Evolutionary conservation across 2,888 invertebrate genomes (phyloP).

Genomic region (Venustoraphidia nigricollis): DNA sequence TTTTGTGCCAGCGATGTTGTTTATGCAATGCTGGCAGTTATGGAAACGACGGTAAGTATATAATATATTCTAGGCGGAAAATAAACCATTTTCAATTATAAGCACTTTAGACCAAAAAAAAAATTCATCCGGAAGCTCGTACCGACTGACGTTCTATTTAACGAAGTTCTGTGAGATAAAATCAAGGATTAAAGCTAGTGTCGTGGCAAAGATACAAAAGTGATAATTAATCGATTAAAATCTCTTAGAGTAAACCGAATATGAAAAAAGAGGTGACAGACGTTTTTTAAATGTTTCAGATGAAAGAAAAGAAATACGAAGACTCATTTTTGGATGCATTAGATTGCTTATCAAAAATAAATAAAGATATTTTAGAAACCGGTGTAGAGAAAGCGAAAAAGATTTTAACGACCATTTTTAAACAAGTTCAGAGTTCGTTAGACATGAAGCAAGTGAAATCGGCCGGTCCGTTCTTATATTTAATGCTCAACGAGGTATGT

Average conservation of each 20-base stretch:
- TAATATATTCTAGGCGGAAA: too few relatives aligned
- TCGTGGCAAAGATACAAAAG: too few relatives aligned
- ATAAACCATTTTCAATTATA: too few relatives aligned
- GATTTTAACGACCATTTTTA: constrained; percentile 50
- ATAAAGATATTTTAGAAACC: constrained; percentile 39
- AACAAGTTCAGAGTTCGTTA: constrained; percentile 63
- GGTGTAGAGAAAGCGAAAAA: constrained; percentile 58
- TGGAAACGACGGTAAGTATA: constrained; percentile 50
- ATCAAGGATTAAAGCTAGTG: too few relatives aligned
- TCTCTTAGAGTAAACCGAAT: too few relatives aligned
- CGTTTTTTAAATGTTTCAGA: constrained; percentile 22
- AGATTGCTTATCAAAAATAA: constrained; percentile 47
- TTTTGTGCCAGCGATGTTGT: constrained; percentile 74
- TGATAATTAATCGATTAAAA: too few relatives aligned
- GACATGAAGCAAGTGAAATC: constrained; percentile 67
- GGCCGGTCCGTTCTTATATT: constrained; percentile 81
- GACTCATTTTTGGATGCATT: constrained; percentile 57
- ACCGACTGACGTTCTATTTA: too few relatives aligned
- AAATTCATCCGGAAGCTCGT: too few relatives aligned
- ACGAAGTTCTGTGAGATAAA: too few relatives aligned
- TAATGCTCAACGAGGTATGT: constrained; percentile 64
- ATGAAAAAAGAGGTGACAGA: constrained; percentile 5
- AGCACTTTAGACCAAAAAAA: too few relatives aligned
- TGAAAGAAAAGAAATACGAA: constrained; percentile 40
- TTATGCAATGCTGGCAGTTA: constrained; percentile 59